Percentiles rank a stretch among this genome's conserved stretches.
These are phyloP conservation scores for Lathamus discolor DNA, from an alignment of 2,113 vertebrate species.

Conservation along the genomic window DNA sequence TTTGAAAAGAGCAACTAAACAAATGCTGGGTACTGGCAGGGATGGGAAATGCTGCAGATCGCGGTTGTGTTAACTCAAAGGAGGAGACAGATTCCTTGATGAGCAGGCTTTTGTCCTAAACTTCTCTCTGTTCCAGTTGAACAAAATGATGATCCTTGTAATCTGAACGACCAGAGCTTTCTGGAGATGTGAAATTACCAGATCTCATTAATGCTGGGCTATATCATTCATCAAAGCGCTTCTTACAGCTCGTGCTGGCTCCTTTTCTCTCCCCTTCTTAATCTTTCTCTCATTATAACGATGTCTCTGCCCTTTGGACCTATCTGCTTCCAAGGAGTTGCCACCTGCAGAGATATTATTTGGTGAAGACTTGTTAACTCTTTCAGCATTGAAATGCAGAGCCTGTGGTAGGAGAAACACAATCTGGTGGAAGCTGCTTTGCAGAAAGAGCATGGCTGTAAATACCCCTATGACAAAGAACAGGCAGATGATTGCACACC, in stretches of 20 bases:
- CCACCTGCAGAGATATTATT: constrained; percentile 50
- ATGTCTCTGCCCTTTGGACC: constrained; percentile 49
- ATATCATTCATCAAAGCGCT: constrained; percentile 64
- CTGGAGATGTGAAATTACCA: constrained; percentile 63
- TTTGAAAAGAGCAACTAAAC: neutral
- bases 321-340: constrained; percentile 32
- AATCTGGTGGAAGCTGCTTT: neutral
- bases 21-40: neutral
- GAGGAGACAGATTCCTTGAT: neutral
- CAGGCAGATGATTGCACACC: neutral
- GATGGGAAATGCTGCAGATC: neutral
- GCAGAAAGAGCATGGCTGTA: neutral
- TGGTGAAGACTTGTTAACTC: constrained; percentile 49
- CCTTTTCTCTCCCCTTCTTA: constrained; percentile 34
- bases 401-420: neutral
- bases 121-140: neutral
- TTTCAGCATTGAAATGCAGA: neutral
- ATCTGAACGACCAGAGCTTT: neutral
- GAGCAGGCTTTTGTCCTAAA: constrained; percentile 3
- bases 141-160: neutral
- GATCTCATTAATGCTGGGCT: constrained; percentile 73
- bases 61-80: neutral
- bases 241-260: constrained; percentile 35
- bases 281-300: constrained; percentile 54
- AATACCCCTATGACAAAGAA: neutral